A percentile compares a stretch with the other conserved stretches of the same genome.
Evolutionary conservation across 1,140 invertebrate genomes (phyloP).

Genomic region (Drepana arcuata): DNA sequence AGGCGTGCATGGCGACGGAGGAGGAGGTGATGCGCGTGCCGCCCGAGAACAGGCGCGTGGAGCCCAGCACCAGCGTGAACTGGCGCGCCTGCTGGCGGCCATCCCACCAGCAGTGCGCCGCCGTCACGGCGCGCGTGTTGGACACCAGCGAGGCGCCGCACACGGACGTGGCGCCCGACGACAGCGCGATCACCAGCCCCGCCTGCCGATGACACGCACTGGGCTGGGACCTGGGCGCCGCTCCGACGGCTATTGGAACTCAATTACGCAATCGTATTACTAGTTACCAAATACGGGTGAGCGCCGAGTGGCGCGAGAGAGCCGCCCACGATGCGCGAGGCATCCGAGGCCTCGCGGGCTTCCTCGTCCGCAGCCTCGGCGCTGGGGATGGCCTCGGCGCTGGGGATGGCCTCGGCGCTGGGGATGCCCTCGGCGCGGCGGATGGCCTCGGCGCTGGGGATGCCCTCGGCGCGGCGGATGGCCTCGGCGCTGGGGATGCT

Average conservation of each 20-base stretch:
- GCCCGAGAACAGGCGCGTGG: conserved; percentile 18
- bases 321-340: conserved; percentile 20
- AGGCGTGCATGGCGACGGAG: conserved; percentile 13
- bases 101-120: conserved; percentile 23
- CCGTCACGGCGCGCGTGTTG: conserved; percentile 20
- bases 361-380: too few species aligned
- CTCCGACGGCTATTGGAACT: too few species aligned
- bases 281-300: conserved; percentile 15
- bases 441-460: too few species aligned
- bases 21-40: conserved; percentile 15
- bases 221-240: background rate
- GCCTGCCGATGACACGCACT: conserved; percentile 6
- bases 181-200: conserved; percentile 19
- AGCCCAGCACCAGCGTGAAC: conserved; percentile 15
- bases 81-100: conserved; percentile 14
- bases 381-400: too few species aligned
- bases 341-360: too few species aligned
- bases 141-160: conserved; percentile 23
- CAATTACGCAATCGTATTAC: too few species aligned
- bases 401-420: too few species aligned
- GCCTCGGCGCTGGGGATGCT: too few species aligned
- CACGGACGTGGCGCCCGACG: conserved; percentile 16
- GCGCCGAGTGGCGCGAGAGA: conserved; percentile 9
- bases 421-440: too few species aligned
- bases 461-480: too few species aligned